Percentiles rank a stretch among this genome's conserved stretches.
These are phyloP conservation scores for Psilopogon haemacephalus DNA, from an alignment of 2,113 vertebrate genomes.

Conservation along the genomic window DNA sequence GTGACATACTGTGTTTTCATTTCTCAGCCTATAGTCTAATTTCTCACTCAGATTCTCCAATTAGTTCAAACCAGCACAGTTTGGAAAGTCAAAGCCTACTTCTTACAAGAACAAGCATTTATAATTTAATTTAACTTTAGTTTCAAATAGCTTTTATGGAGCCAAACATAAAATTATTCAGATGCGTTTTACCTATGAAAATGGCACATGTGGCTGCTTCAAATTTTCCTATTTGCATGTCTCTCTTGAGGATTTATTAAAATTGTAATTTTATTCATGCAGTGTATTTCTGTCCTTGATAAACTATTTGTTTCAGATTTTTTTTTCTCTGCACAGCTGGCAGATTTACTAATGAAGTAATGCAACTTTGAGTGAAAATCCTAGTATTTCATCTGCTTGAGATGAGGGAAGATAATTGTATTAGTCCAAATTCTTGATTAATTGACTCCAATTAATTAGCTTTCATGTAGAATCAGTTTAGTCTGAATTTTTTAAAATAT, in stretches of 20 bases:
- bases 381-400: not conserved
- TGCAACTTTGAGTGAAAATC: not conserved
- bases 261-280: not conserved
- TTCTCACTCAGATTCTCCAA: no score
- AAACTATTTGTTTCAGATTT: not conserved
- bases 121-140: not conserved
- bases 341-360: not conserved
- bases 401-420: not conserved
- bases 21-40: no score
- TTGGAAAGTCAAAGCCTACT: not conserved
- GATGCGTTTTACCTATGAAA: not conserved
- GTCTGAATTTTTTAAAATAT: not conserved
- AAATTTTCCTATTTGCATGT: not conserved
- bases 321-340: not conserved
- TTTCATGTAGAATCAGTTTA: not conserved
- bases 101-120: not conserved
- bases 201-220: not conserved
- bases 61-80: no score
- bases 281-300: not conserved
- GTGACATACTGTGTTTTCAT: no score
- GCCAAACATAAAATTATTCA: not conserved
- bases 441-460: not conserved
- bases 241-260: not conserved
- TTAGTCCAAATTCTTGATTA: not conserved
- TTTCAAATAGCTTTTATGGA: not conserved